A percentile compares a stretch with the other conserved stretches of the same genome.
phyloP scores from a whole-genome alignment of 2,113 vertebrate genomes.

The Anser brachyrhynchus region DNA sequence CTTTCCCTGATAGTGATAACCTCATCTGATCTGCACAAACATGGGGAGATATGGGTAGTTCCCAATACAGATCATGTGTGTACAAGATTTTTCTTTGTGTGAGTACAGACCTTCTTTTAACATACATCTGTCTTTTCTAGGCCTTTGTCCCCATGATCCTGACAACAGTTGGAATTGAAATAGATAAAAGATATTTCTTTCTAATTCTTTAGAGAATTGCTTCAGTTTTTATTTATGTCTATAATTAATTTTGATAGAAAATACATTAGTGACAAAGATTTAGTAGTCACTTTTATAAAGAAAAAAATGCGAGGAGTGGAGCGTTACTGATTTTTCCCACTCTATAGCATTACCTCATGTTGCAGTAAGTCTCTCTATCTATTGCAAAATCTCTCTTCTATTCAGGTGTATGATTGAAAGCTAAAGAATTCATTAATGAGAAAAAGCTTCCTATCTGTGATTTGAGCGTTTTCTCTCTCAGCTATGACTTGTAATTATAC shows the following conservation, averaged over 20 bases:
- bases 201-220: neutral
- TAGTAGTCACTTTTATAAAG: neutral
- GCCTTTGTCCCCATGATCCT: neutral
- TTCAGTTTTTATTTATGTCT: neutral
- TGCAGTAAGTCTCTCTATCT: neutral
- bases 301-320: neutral
- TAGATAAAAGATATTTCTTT: neutral
- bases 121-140: neutral
- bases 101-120: slow-evolving; percentile 69
- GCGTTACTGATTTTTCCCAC: neutral
- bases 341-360: neutral
- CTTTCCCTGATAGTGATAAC: slow-evolving; percentile 82
- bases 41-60: slow-evolving; percentile 93
- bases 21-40: slow-evolving; percentile 91
- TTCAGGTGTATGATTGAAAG: neutral
- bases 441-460: neutral
- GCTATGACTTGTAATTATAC: neutral
- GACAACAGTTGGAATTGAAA: neutral
- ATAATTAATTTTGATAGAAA: neutral
- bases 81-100: slow-evolving; percentile 95
- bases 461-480: neutral
- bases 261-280: neutral
- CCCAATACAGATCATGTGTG: slow-evolving; percentile 91
- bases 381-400: neutral
- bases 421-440: neutral